Percentiles rank a stretch among this genome's conserved stretches.
phyloP scores from a whole-genome alignment of 2,888 invertebrate genomes.

The Dryobota labecula region DNA sequence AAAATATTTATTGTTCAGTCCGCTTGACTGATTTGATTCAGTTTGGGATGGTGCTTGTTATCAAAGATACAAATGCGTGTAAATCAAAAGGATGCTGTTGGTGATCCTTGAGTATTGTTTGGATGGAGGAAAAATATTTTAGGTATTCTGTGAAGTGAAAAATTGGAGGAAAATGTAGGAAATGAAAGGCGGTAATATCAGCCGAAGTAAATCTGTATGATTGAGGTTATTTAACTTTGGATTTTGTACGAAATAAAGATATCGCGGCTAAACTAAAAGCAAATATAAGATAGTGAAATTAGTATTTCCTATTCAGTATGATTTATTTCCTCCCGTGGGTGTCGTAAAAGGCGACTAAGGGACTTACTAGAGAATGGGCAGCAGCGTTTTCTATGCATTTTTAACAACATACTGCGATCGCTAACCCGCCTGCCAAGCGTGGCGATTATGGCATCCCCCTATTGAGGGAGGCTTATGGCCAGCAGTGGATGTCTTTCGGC shows the following conservation, averaged over 20 bases:
- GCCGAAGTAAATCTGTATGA: not conserved
- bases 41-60: slow-evolving; percentile 58
- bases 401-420: no score
- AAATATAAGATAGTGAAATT: not conserved
- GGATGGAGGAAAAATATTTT: not conserved
- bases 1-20: slow-evolving; percentile 68
- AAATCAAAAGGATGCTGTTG: slow-evolving; percentile 51
- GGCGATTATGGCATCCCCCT: no score
- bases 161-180: not conserved
- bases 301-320: no score
- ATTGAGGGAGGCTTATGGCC: no score
- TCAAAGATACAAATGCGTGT: slow-evolving; percentile 53
- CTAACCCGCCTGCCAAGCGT: no score
- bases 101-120: slow-evolving; percentile 24
- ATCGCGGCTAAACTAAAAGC: not conserved
- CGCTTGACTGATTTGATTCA: slow-evolving; percentile 64
- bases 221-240: not conserved
- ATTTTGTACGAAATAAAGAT: not conserved
- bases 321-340: no score
- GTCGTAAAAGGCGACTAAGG: no score
- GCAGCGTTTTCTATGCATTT: no score
- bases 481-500: no score
- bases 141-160: not conserved
- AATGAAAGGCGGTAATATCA: not conserved
- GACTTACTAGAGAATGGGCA: no score